Evolutionary conservation across 2,113 vertebrate species (phyloP).

Genomic region (Erpornis zantholeuca): DNA sequence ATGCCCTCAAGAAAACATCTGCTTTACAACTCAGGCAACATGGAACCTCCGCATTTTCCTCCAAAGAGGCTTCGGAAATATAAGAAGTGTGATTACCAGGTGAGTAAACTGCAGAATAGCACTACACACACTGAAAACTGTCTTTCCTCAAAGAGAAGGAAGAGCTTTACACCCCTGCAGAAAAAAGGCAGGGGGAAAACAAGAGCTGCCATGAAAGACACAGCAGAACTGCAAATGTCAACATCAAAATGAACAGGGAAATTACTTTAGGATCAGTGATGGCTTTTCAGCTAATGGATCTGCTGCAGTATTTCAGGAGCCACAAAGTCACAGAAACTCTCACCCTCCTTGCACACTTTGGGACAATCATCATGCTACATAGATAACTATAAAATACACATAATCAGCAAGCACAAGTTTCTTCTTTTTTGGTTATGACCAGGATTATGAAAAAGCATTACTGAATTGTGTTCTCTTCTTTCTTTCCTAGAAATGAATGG

Average conservation of each 20-base stretch:
- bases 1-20: background rate
- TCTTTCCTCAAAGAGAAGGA: background rate
- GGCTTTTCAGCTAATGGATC: background rate
- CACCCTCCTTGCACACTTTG: background rate
- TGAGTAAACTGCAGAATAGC: background rate
- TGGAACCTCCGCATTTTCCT: background rate
- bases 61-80: background rate
- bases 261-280: background rate
- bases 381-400: background rate
- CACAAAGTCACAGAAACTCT: background rate
- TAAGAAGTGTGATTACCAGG: background rate
- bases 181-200: conserved; percentile 13
- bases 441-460: background rate
- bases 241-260: background rate
- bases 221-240: background rate
- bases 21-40: background rate
- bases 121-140: background rate
- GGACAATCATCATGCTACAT: background rate
- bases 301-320: background rate
- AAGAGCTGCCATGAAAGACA: background rate
- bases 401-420: background rate
- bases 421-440: background rate
- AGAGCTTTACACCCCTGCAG: background rate
- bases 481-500: background rate
- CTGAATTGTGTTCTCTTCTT: background rate